A percentile compares a stretch with the other conserved stretches of the same genome.
These are phyloP conservation scores for Lutraria rhynchaena DNA, from an alignment of 1,140 invertebrate genomes.

Conservation along the genomic window DNA sequence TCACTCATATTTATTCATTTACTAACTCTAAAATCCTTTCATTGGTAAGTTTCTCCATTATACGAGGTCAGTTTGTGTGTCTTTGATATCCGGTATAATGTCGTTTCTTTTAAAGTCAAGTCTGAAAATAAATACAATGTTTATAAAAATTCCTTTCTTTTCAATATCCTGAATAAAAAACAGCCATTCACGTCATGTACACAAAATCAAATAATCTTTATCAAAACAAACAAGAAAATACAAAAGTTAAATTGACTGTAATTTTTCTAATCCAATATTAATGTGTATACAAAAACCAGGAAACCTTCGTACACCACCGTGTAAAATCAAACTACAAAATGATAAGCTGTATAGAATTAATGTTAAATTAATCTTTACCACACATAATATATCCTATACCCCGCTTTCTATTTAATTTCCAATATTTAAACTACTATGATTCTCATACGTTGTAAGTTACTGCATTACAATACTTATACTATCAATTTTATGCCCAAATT, in stretches of 20 bases:
- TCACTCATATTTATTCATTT: slow-evolving; percentile 1
- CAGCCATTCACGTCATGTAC: neutral
- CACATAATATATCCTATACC: too few relatives aligned
- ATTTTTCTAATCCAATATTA: slow-evolving; percentile 25
- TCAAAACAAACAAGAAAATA: neutral
- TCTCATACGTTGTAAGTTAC: too few relatives aligned
- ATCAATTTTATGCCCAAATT: too few relatives aligned
- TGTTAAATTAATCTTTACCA: slow-evolving; percentile 33
- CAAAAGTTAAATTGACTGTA: neutral
- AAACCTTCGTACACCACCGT: neutral
- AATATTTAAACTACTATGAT: too few relatives aligned
- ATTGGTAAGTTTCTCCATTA: too few relatives aligned
- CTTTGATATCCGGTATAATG: neutral
- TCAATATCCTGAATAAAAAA: neutral
- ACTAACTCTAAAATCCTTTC: neutral
- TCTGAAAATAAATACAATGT: neutral
- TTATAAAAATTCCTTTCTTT: too few relatives aligned
- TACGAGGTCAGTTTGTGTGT: neutral
- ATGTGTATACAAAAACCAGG: slow-evolving; percentile 16
- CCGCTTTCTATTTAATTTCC: too few relatives aligned
- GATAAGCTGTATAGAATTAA: slow-evolving; percentile 19
- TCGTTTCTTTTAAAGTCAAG: neutral
- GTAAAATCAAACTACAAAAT: slow-evolving; percentile 12
- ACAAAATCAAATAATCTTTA: neutral
- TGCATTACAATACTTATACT: too few relatives aligned